Evolutionary conservation across 2,113 vertebrate species (phyloP).

Genomic region (Anas platyrhynchos): DNA sequence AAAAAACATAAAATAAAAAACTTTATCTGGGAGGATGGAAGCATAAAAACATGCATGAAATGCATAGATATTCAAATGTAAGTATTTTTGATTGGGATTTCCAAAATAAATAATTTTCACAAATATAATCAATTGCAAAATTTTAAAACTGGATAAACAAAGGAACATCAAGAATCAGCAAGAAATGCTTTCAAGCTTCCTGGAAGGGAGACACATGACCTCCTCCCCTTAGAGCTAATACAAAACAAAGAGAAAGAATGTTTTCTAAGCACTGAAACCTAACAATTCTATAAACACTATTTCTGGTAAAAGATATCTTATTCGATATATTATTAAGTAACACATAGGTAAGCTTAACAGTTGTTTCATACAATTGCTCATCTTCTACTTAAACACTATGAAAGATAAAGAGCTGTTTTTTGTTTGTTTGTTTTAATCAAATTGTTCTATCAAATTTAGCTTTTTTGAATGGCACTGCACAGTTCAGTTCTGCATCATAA

Average conservation of each 20-base stretch:
- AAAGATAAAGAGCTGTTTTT: neutral
- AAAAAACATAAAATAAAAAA: neutral
- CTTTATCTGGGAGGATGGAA: neutral
- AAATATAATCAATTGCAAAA: neutral
- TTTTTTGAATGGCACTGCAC: neutral
- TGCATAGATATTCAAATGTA: neutral
- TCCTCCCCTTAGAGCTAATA: neutral
- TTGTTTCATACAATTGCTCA: neutral
- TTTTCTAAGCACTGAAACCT: neutral
- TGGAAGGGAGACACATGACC: neutral
- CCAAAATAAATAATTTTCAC: neutral
- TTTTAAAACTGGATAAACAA: neutral
- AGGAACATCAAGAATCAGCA: neutral
- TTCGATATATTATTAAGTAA: neutral
- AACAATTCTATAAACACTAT: neutral
- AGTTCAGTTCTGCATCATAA: neutral
- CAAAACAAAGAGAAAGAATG: neutral
- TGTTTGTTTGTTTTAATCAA: neutral
- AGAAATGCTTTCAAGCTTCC: neutral
- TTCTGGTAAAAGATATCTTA: neutral
- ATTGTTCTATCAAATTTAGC: neutral
- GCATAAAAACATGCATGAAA: neutral
- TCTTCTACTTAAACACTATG: neutral
- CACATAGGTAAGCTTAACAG: neutral
- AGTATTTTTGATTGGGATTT: neutral